Evolutionary conservation across 2,113 vertebrate species (phyloP), one percentile per base, ranked within the genome.

Genomic region (Thunnus maccoyii): DNA sequence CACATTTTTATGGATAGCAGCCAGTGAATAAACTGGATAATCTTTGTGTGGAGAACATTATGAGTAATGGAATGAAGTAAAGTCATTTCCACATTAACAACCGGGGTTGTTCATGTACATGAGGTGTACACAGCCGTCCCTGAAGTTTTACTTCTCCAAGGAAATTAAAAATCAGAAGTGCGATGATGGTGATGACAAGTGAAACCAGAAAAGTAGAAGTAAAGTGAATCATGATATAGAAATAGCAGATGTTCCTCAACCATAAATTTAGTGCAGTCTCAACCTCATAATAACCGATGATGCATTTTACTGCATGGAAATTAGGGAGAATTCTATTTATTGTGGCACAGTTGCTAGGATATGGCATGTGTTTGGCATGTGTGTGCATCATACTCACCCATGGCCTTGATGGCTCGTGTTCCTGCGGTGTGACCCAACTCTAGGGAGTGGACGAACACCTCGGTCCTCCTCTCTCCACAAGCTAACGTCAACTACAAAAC

Each of bases 361-460:
- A 56, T 17, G 22, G 48, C 5, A 0, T n/a, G 22, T 56, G 41
- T 46, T 13, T 52, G 25, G 27, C n/a, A 20, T 41, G 54, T 66
- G 56, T 4, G 8, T 41, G 6, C 36, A 41, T 54, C 47, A 46
- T 44, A 75, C 95, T 87, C 86, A 99, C 98, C 98, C 79, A 98
- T 97, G 2, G 98, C 98, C 82, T 96, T 99, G 92, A 99, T 96
- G 84, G 98, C 98, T 16, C 98, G 94, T 0, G 96, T 97, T 79
- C 97, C 95, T 0, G 98, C 98, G 0, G 96, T 96, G 93, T 99
- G 98, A 27, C 98, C 98, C 89, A 99, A 90, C 87, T 99, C 98
- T 0, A 99, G 92, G 3, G 97, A 99, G 71, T 99, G 97, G 72
- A 99, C 94, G 62, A 99, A 99, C 70, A 99, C 97, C 87, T 99